These are phyloP conservation scores for Sylvicapra grimmia DNA, from an alignment of 2,113 vertebrate species.

Conservation along the genomic window DNA sequence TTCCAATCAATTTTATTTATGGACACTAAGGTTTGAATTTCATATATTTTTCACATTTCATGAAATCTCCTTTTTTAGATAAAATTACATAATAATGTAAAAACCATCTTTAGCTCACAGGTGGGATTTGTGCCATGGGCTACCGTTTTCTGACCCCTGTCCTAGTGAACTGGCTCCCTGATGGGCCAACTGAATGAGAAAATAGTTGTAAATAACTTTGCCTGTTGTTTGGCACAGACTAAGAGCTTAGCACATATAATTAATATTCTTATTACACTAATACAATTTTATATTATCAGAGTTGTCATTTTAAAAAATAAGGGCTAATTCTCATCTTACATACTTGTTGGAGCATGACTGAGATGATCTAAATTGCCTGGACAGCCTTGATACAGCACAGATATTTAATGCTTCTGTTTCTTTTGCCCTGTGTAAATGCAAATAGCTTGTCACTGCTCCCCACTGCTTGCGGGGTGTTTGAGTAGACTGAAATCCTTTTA, in stretches of 20 bases:
- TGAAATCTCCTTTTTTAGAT: background rate
- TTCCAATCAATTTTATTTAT: background rate
- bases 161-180: background rate
- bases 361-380: background rate
- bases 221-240: background rate
- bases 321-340: background rate
- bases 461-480: background rate
- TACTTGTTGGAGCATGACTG: background rate
- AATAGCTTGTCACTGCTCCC: accelerated
- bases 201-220: background rate
- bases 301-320: background rate
- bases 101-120: background rate
- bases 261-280: background rate
- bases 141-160: background rate
- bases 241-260: background rate
- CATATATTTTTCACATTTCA: background rate
- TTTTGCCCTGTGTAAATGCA: background rate
- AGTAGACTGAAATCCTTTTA: background rate
- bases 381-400: background rate
- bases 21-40: background rate
- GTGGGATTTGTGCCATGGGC: background rate
- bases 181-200: background rate
- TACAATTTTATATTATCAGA: background rate
- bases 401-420: background rate
- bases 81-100: background rate